Base-by-base conservation (phyloP, 64 coral and sea anemone species). In the Montipora capricornis region DNA sequence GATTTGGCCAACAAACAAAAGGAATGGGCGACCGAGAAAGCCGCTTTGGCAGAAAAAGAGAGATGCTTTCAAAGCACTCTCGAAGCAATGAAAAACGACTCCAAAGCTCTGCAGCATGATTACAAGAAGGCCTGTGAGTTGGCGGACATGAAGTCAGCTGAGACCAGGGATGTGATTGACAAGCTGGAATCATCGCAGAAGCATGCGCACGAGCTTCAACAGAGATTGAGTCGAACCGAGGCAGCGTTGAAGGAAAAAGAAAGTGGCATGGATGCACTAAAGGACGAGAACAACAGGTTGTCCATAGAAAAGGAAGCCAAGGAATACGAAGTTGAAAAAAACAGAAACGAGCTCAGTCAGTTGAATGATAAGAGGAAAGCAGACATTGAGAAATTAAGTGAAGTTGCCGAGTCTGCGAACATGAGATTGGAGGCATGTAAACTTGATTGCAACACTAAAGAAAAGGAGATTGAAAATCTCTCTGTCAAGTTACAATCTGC, bases 81-180 rank as follows among this genome's bases (percentile, higher is more conserved):
- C 26, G 93, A 95, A 77, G 29, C 84, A 20, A 93, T 98, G 83
- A 98, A 95, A 81, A 90, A 87, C 5, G 96, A 98, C 49, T 85
- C 19, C 44, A 95, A 92, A 58, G 93, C 93, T 16, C n/a, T 98
- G 61, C 96, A 98, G 64, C 80, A 92, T 19, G 96, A 98, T 88
- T 95, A 98, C 73, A 94, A 95, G 68, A 98, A 98, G 83, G 77
- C 93, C 47, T 98, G 92, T 89, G 93, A 98, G 24, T 84, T 98
- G 49, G 93, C 96, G 19, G 96, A 98, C 59, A 87, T 91, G 48
- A 98, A 98, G 50, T 91, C 96, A 12, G 89, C 90, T 5, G 96
- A 98, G 11, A 60, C 87, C 24, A 98, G 73, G 50, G 87, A 94
- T 49, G 80, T 98, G 59, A 79, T 98, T 50, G 96, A 98, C 49